These are phyloP conservation scores for Salvator merianae DNA, from an alignment of 2,113 vertebrate genomes.

Conservation along the genomic window DNA sequence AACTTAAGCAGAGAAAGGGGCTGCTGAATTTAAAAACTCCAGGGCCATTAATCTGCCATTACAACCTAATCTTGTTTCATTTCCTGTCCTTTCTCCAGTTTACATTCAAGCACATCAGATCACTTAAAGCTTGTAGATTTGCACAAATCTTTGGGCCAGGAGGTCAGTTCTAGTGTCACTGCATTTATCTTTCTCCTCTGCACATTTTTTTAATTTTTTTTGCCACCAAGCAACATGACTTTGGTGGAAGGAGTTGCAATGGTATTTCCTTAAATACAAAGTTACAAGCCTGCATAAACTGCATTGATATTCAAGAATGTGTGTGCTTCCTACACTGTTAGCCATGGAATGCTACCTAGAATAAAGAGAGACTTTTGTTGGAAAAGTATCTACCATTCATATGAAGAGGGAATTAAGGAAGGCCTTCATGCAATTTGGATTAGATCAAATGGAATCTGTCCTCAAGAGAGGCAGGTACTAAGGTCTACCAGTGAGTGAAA, in stretches of 20 bases:
- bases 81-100: conserved; percentile 24
- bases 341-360: not conserved
- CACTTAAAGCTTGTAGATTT: conserved; percentile 2
- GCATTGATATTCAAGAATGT: not conserved
- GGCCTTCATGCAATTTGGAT: too few relatives aligned
- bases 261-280: not conserved
- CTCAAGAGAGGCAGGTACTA: too few relatives aligned
- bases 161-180: not conserved
- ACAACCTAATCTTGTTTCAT: conserved; percentile 36
- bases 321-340: not conserved
- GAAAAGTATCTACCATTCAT: too few relatives aligned
- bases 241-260: not conserved
- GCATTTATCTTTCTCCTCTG: not conserved
- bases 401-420: too few relatives aligned
- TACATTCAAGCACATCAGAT: not conserved
- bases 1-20: conserved; percentile 20
- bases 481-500: too few relatives aligned
- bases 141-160: not conserved
- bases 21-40: conserved; percentile 11
- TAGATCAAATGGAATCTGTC: too few relatives aligned
- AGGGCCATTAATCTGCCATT: not conserved
- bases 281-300: not conserved
- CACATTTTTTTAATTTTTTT: too few relatives aligned
- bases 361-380: too few relatives aligned
- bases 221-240: not conserved